Percentiles rank a stretch among this genome's conserved stretches.
These are phyloP conservation scores for Antitype chi DNA, from an alignment of 2,888 invertebrate genomes.

Conservation along the genomic window DNA sequence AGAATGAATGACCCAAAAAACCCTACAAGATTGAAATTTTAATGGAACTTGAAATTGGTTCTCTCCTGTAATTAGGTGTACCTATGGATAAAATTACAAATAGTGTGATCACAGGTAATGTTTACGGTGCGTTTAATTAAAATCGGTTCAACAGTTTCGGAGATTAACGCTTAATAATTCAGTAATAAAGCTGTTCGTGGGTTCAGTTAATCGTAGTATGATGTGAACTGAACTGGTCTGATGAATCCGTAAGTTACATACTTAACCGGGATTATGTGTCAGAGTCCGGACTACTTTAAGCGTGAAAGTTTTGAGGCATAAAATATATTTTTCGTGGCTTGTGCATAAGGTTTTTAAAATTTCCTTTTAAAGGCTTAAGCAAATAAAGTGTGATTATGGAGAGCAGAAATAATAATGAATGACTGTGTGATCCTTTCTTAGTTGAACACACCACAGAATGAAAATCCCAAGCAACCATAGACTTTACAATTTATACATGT, in stretches of 20 bases:
- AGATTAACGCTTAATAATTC: slow-evolving; percentile 59
- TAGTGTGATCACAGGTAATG: slow-evolving; percentile 26
- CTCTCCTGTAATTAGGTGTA: slow-evolving; percentile 13
- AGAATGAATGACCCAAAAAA: slow-evolving; percentile 38
- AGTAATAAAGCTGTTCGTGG: slow-evolving; percentile 39
- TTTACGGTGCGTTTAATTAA: slow-evolving; percentile 50
- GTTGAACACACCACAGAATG: background rate
- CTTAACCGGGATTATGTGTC: slow-evolving; percentile 36
- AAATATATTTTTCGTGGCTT: background rate
- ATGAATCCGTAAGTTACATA: slow-evolving; percentile 51
- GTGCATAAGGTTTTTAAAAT: background rate
- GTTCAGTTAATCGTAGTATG: slow-evolving; percentile 29
- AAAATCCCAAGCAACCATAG: background rate
- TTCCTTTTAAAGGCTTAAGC: background rate
- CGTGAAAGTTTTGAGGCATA: slow-evolving; percentile 9
- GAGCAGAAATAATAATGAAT: background rate
- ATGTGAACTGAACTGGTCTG: slow-evolving; percentile 28
- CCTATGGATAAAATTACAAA: slow-evolving; percentile 7
- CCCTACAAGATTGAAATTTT: slow-evolving; percentile 45
- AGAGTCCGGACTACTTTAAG: slow-evolving; percentile 7
- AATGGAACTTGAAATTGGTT: slow-evolving; percentile 35
- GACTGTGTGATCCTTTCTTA: too few species aligned
- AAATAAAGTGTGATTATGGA: background rate
- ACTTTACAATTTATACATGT: background rate
- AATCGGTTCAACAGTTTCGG: slow-evolving; percentile 46